Conservation (phyloP, 2,888 invertebrate species). For the Philonicus albiceps region DNA sequence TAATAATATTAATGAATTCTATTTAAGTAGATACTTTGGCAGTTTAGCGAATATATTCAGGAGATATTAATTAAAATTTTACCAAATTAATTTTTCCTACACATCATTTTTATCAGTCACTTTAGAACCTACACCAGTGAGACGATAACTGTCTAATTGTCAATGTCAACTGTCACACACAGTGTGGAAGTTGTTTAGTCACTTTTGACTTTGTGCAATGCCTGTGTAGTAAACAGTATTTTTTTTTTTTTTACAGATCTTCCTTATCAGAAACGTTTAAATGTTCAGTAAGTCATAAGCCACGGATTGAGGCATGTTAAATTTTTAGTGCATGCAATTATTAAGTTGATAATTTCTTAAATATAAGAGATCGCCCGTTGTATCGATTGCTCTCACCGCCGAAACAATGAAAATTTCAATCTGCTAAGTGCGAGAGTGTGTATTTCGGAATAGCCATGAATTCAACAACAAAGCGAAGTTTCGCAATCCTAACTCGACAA, state of each 20-base stretch:
- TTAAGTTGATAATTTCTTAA: not conserved
- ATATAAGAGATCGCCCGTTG: not conserved
- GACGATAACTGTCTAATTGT: not conserved
- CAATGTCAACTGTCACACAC: not conserved
- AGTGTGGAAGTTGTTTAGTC: not conserved
- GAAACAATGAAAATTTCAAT: not conserved
- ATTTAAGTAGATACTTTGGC: no score
- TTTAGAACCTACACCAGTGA: not conserved
- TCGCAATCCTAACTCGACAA: slow-evolving; percentile 14
- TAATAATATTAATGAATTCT: no score
- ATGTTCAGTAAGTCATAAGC: slow-evolving; percentile 10
- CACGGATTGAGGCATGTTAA: slow-evolving; percentile 1
- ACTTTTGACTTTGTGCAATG: not conserved
- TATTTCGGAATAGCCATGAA: not conserved
- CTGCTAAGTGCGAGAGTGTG: not conserved
- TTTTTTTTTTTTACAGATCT: not conserved
- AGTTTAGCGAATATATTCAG: no score
- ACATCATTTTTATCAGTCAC: not conserved
- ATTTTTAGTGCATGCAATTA: not conserved
- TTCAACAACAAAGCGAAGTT: not conserved
- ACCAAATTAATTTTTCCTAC: not conserved
- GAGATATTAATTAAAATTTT: no score
- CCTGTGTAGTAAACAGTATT: not conserved
- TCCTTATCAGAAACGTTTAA: not conserved
- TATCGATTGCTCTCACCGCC: slow-evolving; percentile 21